Base-by-base conservation (phyloP, 2,113 vertebrate genomes). In the Oryzias javanicus region DNA sequence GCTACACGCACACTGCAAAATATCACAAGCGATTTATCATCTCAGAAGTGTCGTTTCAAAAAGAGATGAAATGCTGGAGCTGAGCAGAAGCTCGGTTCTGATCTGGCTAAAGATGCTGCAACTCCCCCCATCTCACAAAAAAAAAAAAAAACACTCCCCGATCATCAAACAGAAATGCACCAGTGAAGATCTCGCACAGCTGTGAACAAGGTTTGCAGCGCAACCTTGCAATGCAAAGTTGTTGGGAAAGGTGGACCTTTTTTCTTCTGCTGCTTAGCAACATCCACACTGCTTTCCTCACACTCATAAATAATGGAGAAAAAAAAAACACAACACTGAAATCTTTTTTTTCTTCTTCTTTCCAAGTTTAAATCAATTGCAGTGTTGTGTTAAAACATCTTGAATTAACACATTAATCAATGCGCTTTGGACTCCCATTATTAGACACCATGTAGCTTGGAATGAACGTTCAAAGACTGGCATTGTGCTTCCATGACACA, bases 201-300 rank as follows among this genome's bases (percentile, higher is more conserved):
- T 18, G 27, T 10, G 4, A 12, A 35, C 42, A 57, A 63, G 62
- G 22, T 65, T 75, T 70, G 42, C 58, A 65, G 24, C 49, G n/a
- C 3, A 35, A 35, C 35, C 35, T 35, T 35, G 35, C 35, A 35
- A 12, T 0, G 45, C 2, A 41, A 16, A 67, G 55, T 60, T 51
- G 45, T 70, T 45, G 15, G 42, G 1, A 60, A 69, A 72, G 29
- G 52, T 64, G 64, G 56, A 64, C 49, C 35, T 14, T 24, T 64
- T 81, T 64, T 55, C 72, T 12, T 7, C 20, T 55, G 53, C 74
- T 83, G 76, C 84, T 76, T 84, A 80, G 79, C 71, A 80, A 78
- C 68, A 67, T 74, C 48, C 55, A 48, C 48, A 58, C n/a, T 1
- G 0, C 68, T 52, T 63, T 18, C 25, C 49, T 61, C 40, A 55